Base-by-base conservation (phyloP, 2,113 vertebrate species). In the Zootoca vivipara region DNA sequence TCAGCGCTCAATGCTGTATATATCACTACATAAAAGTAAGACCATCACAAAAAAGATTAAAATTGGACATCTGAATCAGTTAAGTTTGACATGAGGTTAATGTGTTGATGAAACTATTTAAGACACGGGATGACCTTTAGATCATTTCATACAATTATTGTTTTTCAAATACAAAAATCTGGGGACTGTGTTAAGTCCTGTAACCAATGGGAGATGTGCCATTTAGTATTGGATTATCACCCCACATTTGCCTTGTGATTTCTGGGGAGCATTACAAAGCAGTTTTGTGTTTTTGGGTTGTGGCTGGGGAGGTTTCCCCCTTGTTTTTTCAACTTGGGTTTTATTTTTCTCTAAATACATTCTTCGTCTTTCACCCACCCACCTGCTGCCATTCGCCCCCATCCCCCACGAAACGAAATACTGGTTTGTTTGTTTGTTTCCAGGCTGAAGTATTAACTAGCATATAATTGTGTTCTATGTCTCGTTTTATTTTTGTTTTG, bases 1-100 rank as follows among this genome's bases (percentile, higher is more conserved):
- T 97, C 97, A 97, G 96, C 97, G 96, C 97, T 97, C 97, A 97
- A 97, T 97, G 97, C 97, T 97, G 96, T 97, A 97, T 97, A 97
- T 96, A 97, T 97, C 97, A 97, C 95, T 96, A 97, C 95, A 89
- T 97, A 97, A 93, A 96, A 96, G 18, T 96, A 96, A 97, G 95
- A 97, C 96, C 90, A 96, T 94, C 91, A 78, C 64, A 95, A 95
- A 97, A 97, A 96, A 95, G 95, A 95, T 97, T 97, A 97, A 96
- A 95, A 96, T 97, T 97, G 97, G 97, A 97, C 97, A 96, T 96
- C 96, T 97, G 96, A 97, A 97, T 96, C 97, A 97, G 96, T 97
- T 97, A 96, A 97, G 96, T 97, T 88, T 96, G 96, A 97, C 96
- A 97, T 96, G 96, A 96, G 96, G 95, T 97, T 96, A 97, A 96